phyloP scores from a whole-genome alignment of 2,113 vertebrate species.

The Neogobius melanostomus region DNA sequence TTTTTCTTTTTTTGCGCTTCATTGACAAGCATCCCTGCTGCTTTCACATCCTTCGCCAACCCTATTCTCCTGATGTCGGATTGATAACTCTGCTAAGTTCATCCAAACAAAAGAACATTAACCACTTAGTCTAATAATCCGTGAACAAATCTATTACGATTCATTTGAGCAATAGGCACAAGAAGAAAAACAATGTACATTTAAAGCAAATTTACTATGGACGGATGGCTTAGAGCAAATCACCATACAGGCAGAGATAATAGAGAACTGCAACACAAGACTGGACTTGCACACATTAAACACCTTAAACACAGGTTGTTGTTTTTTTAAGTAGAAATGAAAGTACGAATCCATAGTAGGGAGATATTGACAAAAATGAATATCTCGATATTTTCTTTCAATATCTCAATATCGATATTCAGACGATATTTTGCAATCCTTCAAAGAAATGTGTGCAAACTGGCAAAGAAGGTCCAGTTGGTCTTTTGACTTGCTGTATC shows the following conservation, averaged over 20 bases:
- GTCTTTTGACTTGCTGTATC: too few species aligned
- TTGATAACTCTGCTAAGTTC: not conserved
- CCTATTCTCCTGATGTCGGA: not conserved
- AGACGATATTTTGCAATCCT: too few species aligned
- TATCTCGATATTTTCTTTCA: too few species aligned
- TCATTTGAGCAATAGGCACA: conserved; percentile 42
- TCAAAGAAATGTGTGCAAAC: too few species aligned
- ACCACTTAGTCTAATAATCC: conserved; percentile 31
- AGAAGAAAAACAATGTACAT: conserved; percentile 24
- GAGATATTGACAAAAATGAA: too few species aligned
- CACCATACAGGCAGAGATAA: conserved; percentile 23
- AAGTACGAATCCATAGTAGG: too few species aligned
- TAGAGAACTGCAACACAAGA: not conserved
- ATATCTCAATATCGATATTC: too few species aligned
- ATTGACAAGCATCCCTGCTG: not conserved
- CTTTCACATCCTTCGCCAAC: not conserved
- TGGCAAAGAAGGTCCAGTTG: too few species aligned
- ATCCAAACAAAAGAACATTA: conserved; percentile 28
- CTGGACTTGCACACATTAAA: not conserved
- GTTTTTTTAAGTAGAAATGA: too few species aligned
- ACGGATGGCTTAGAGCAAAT: conserved; percentile 8
- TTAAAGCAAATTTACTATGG: conserved; percentile 9
- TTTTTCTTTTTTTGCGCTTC: not conserved
- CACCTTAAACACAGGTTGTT: not conserved
- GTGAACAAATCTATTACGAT: conserved; percentile 32